Evolutionary conservation across 2,888 invertebrate genomes (phyloP), one percentile per base, ranked within the genome.

Genomic region (Vannuccia rotundouncinata): DNA sequence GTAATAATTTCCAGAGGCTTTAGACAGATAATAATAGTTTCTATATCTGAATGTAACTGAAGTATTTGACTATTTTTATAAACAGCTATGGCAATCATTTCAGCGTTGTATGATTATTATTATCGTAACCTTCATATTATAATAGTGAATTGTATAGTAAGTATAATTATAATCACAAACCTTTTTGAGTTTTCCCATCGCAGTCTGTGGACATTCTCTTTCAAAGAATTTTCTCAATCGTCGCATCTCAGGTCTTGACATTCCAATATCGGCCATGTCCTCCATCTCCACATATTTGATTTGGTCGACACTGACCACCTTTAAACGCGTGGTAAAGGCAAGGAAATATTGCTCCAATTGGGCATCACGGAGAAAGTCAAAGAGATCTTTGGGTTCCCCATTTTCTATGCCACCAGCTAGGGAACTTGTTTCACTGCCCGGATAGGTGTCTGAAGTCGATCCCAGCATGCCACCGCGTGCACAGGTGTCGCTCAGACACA

Each of bases 191-290:
- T 95, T 95, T 45, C 93, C 93, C 81, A 96, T 90, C 86, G 95
- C 95, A 83, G 94, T 94, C 86, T 95, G 94, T 0, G 95, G 95
- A 87, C 93, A 95, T 88, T 95, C 93, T 88, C 94, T 95, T 82
- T 94, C 93, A 87, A 94, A 97, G 87, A 92, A 94, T 89, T 96
- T 96, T 86, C 94, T 93, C 83, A 97, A 91, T 81, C 97, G 91
- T 82, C 97, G 91, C 90, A 95, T 94, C 89, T 99, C 98, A 29
- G 97, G 96, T 85, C 93, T 93, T 22, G 95, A 94, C 90, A 96
- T 92, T 22, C 97, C 97, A 85, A 99, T 92, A 84, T 93, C 93
- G 79, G 91, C 90, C 82, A 98, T 90, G 89, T 99, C 98, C 85
- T 95, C 94, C 85, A 94, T 94, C 59, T 93, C 92, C 76, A 96